Evolutionary conservation across 2,113 vertebrate genomes (phyloP), one percentile per base, ranked within the genome.

Genomic region (human (Homo sapiens)): DNA sequence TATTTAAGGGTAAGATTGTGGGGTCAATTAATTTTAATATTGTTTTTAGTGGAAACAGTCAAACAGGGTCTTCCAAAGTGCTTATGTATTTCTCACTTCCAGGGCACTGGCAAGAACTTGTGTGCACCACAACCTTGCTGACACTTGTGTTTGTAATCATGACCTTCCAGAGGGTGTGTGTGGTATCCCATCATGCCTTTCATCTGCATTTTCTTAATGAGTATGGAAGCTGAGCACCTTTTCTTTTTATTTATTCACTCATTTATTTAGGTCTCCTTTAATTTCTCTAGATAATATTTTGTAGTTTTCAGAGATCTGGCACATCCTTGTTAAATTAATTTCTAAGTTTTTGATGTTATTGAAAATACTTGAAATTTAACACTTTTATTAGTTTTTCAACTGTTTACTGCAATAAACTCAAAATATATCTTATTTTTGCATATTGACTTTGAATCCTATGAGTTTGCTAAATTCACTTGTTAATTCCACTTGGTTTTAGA

Each of bases 311-410:
- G 40, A 83, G 16, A 50, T 43, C 35, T 82, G 43, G 2, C 25
- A 64, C 3, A n/a, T 82, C 72, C 45, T 75, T 64, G 18, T 52
- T 52, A 94, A 82, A 76, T 48, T 45, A 64, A 20, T 40, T 35
- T 6, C 9, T 52, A 68, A 9, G 23, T 8, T 78, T 84, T 78
- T 66, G 23, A 68, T 78, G 75, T 32, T 55, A 17, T 9, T 66
- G 22, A 90, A 73, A 84, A 57, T 95, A n/a, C 17, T 45, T 90
- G 38, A 76, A 38, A 55, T 22, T 83, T 75, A 14, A 73, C 70
- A 57, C 23, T 43, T 55, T 40, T 64, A n/a, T 90, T 61, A 32
- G 3, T 66, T 55, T 81, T 84, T 84, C 27, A 64, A 45, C 52
- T 35, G 6, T 43, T 75, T 43, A 27, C 40, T 27, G 78, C 14